Evolutionary conservation across 2,797 vertebrate species (phyloP), one percentile per base, ranked within the genome.

Genomic region (Diglossa cyanea): DNA sequence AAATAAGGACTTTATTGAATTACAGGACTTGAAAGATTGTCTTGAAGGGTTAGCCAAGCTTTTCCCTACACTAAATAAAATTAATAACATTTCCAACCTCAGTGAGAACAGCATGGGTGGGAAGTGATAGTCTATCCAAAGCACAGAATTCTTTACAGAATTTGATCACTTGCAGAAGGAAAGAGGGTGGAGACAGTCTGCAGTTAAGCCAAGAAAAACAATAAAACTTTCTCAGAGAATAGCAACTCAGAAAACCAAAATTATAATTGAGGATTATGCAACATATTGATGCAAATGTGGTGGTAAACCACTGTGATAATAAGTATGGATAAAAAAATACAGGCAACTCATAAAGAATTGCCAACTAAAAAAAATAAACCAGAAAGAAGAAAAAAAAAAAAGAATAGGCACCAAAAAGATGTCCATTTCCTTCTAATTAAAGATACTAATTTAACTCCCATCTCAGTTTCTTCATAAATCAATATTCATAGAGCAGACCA

Each of bases 1-100:
- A 93, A 96, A 97, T 92, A 94, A 95, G 82, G 74, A 57, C 57
- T 93, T 86, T 13, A 65, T 80, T 95, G 84, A 89, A 90, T 77
- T 92, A 92, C 65, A 85, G 17, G 48, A 61, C 53, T 92, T 60
- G 37, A 94, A 89, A 77, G 39, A 42, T 7, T 26, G 31, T 92
- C 91, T 94, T 93, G 72, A 90, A 83, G 78, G 76, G 55, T 57
- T 88, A 78, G 91, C 75, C 78, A 96, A 94, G 54, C 53, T 88
- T 92, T 88, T 40, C 50, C 21, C 45, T 65, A 57, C 20, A 40
- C 51, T 65, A 84, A 92, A 94, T 93, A 83, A 93, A 85, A 86
- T 60, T 58, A 90, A 62, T 93, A 91, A 81, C 17, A 17, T 96
- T 94, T 94, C 89, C 62, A 94, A 37, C 40, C 76, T 88, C 89